A percentile compares a stretch with the other conserved stretches of the same genome.
These are phyloP conservation scores for Caenorhabditis angaria DNA, from an alignment of 2,888 invertebrate species.

Conservation along the genomic window DNA sequence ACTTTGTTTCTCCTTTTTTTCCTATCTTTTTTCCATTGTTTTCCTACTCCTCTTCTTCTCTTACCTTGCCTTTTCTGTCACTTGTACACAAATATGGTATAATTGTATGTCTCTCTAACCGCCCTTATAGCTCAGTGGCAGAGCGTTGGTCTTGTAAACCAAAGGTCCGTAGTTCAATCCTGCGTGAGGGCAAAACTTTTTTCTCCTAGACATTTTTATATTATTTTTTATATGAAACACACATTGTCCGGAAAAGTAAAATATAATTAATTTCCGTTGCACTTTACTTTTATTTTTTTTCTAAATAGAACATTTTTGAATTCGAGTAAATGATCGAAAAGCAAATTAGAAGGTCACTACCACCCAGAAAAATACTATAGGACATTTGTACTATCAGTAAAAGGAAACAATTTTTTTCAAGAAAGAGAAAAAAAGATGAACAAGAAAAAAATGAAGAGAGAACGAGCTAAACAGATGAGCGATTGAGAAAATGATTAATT, in stretches of 20 bases:
- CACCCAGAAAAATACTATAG: not conserved
- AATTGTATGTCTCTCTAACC: not conserved
- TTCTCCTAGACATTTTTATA: not conserved
- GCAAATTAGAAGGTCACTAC: not conserved
- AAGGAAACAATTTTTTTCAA: not conserved
- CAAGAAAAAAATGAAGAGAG: not conserved
- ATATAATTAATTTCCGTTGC: not conserved
- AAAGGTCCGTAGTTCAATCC: conserved; percentile 51
- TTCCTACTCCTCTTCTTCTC: not conserved
- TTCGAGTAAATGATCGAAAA: no score
- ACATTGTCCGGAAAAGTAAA: no score
- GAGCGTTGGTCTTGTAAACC: conserved; percentile 54
- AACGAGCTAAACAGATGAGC: not conserved
- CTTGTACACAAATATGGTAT: not conserved
- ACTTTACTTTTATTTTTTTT: no score
- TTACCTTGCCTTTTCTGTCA: not conserved
- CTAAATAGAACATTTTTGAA: no score
- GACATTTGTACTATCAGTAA: not conserved
- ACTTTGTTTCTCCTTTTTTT: not conserved
- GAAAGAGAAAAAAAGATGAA: not conserved
- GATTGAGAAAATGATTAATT: not conserved
- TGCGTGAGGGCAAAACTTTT: conserved; percentile 22
- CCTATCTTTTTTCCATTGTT: not conserved
- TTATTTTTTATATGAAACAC: no score
- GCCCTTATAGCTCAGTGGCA: conserved; percentile 52